A percentile compares a stretch with the other conserved stretches of the same genome.
Conservation (phyloP, 37 sponge, comb jelly and placozoan species). For the Bolinopsis microptera region DNA sequence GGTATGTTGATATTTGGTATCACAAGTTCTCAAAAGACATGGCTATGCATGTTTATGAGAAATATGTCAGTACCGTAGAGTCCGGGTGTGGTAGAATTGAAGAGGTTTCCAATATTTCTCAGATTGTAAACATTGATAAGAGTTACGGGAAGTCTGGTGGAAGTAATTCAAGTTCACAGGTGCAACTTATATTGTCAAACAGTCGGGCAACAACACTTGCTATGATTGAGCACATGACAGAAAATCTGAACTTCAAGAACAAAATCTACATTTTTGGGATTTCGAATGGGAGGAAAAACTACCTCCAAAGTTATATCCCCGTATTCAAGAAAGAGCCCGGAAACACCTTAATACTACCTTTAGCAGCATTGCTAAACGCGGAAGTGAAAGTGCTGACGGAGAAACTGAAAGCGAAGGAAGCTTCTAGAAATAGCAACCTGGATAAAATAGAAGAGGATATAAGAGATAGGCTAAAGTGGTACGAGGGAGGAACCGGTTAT, state of each 20-base stretch:
- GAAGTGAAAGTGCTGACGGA: background rate
- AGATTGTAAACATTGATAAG: background rate
- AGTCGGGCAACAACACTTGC: background rate
- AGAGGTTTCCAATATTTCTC: background rate
- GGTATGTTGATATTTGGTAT: slow-evolving; percentile 44
- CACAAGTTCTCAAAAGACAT: slow-evolving; percentile 22
- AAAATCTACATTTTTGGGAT: slow-evolving; percentile 38
- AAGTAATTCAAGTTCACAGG: background rate
- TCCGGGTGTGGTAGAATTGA: slow-evolving; percentile 27
- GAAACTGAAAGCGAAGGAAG: background rate
- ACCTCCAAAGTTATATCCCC: background rate
- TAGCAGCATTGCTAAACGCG: background rate
- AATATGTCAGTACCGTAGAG: background rate
- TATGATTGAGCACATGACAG: background rate
- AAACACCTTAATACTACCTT: background rate
- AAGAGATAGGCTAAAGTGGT: background rate
- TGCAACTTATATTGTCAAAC: slow-evolving; percentile 30
- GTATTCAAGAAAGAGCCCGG: background rate
- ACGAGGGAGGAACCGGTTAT: background rate
- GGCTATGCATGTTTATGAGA: slow-evolving; percentile 12
- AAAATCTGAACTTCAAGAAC: slow-evolving; percentile 2
- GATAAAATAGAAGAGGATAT: background rate
- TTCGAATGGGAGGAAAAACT: background rate
- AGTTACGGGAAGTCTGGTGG: background rate
- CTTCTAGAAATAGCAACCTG: background rate